Percentiles rank a stretch among this genome's conserved stretches.
Evolutionary conservation across 2,888 invertebrate genomes (phyloP).

Genomic region (Macaria notata): DNA sequence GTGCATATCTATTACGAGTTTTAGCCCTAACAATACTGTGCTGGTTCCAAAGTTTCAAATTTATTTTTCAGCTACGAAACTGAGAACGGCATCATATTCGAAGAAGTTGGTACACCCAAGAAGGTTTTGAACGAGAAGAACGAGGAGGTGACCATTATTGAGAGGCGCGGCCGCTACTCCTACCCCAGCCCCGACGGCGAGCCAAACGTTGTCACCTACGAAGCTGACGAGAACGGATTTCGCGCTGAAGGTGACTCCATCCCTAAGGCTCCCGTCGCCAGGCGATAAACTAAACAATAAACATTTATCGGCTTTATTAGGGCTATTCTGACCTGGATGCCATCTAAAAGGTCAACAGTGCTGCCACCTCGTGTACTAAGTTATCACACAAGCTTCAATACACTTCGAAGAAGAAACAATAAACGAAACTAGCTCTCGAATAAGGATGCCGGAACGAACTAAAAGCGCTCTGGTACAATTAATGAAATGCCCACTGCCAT

Average conservation of each 20-base stretch:
- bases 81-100: conserved; percentile 63
- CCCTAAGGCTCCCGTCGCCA: conserved; percentile 71
- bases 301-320: too few relatives aligned
- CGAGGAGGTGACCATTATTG: conserved; percentile 78
- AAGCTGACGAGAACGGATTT: conserved; percentile 85
- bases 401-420: too few relatives aligned
- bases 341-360: too few relatives aligned
- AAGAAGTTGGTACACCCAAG: conserved; percentile 76
- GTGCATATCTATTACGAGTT: too few relatives aligned
- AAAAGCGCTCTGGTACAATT: too few relatives aligned
- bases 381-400: too few relatives aligned
- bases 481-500: conserved; percentile 56
- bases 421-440: too few relatives aligned
- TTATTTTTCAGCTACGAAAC: conserved; percentile 10
- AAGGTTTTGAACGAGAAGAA: conserved; percentile 78
- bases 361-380: too few relatives aligned
- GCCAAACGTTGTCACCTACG: conserved; percentile 75
- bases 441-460: too few relatives aligned
- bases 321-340: too few relatives aligned
- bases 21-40: too few relatives aligned
- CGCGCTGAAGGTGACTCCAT: conserved; percentile 84
- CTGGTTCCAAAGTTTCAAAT: too few relatives aligned
- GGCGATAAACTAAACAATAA: conserved; percentile 39
- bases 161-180: conserved; percentile 82
- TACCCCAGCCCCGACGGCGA: conserved; percentile 82